Conservation (phyloP, 2,113 vertebrate genomes). For the Sula dactylatra region DNA sequence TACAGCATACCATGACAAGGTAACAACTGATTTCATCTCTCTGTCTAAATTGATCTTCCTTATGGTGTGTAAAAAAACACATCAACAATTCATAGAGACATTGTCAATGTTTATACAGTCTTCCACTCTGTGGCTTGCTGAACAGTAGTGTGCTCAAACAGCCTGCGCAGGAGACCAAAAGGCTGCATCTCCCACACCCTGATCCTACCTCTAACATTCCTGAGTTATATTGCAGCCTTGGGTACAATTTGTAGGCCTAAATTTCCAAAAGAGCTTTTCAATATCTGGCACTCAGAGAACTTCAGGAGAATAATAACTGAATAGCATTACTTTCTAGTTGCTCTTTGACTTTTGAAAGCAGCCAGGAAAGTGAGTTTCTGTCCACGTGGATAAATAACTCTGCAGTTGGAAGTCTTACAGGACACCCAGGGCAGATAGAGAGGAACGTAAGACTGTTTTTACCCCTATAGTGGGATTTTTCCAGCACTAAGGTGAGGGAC, state of each 20-base stretch:
- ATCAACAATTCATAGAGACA: neutral
- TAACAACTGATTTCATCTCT: neutral
- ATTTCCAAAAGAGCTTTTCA: neutral
- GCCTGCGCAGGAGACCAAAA: neutral
- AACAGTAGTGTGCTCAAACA: neutral
- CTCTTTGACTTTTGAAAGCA: neutral
- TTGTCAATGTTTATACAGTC: neutral
- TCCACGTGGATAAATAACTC: neutral
- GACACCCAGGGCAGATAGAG: neutral
- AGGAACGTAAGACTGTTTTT: neutral
- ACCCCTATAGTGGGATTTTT: neutral
- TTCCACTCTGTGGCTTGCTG: neutral
- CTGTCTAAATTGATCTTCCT: neutral
- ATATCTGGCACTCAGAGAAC: neutral
- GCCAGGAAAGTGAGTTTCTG: neutral
- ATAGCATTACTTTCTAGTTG: neutral
- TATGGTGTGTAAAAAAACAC: neutral
- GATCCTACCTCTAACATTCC: neutral
- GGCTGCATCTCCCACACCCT: neutral
- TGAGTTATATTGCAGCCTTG: neutral
- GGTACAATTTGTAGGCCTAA: neutral
- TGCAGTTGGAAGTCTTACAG: neutral
- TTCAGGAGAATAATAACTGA: neutral
- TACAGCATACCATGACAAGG: slow-evolving; percentile 73
- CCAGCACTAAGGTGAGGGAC: neutral